Base-by-base conservation (phyloP, 2,113 vertebrate genomes). In the Sinocyclocheilus grahami region DNA sequence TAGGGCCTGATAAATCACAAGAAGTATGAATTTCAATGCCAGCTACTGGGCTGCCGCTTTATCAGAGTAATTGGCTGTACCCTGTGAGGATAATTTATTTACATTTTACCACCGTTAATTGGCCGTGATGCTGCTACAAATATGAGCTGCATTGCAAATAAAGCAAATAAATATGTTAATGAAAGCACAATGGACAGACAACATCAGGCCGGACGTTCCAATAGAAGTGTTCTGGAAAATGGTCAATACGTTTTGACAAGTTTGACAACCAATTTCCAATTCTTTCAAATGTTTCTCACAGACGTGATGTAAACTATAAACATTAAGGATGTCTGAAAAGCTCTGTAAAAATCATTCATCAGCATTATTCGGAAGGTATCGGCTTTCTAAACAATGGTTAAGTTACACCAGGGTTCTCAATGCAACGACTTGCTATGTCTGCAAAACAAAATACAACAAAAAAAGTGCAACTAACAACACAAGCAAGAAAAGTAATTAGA, bases 1-100 rank as follows among this genome's bases (percentile, higher is more conserved):
- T 87, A 89, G 46, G 58, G 62, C 53, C 78, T 58, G 60, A 82
- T 87, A 78, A 83, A 82, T 87, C 79, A 83, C 85, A 86, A 65
- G 53, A 55, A 30, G 82, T 58, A 83, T 72, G 82, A 72, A 83
- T 83, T 72, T 37, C 30, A 83, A 83, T 72, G 82, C 24, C 48
- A 22, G 24, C 48, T 53, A 71, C 46, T 72, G 82, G 42, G 46
- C 48, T 22, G 67, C 82, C 37, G 39, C 65, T 53, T 48, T 83
- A 83, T 51, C 81, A 22, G 81, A 71, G 46, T 72, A 83, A 72
- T 83, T 83, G 67, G 30, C 48, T 83, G 82, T 39, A 83, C 82
- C 65, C 46, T 72, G 48, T 58, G 18, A 5, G 6, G 65, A 72
- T 72, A 14, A 72, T 83, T 83, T 83, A 83, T 72, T 71, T 83